Evolutionary conservation across 2,113 vertebrate species (phyloP).

Genomic region (Podarcis raffonei): DNA sequence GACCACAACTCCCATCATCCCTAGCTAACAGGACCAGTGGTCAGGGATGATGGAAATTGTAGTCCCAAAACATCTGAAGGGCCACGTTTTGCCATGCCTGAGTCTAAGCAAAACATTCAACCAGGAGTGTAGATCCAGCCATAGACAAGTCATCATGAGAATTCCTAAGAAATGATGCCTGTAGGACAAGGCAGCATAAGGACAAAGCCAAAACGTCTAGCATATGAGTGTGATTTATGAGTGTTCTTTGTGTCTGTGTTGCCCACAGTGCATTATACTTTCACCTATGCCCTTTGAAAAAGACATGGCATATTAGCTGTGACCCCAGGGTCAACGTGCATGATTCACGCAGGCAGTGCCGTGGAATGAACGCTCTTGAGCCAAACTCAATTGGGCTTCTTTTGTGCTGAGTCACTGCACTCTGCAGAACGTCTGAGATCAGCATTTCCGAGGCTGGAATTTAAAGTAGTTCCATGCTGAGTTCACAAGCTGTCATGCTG

Average conservation of each 20-base stretch:
- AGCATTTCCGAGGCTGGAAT: not conserved
- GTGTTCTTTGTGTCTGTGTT: not conserved
- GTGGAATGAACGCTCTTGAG: not conserved
- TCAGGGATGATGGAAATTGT: too few relatives aligned
- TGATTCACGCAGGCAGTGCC: not conserved
- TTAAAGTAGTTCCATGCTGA: not conserved
- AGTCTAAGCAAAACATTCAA: not conserved
- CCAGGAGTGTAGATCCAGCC: not conserved
- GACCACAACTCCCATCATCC: too few relatives aligned
- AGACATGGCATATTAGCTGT: not conserved
- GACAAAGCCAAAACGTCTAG: not conserved
- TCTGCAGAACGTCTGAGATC: not conserved
- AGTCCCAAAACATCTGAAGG: too few relatives aligned
- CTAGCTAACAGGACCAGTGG: too few relatives aligned
- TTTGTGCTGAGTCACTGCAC: constrained; percentile 1
- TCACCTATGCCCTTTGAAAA: not conserved
- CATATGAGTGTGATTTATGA: not conserved
- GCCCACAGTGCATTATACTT: not conserved
- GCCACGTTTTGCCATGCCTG: too few relatives aligned
- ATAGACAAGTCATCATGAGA: not conserved
- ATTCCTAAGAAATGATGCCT: not conserved
- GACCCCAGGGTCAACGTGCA: not conserved
- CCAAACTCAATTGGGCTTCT: not conserved
- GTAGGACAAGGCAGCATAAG: not conserved
- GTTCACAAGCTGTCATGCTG: constrained; percentile 4